Evolutionary conservation across 2,888 invertebrate genomes (phyloP).

Genomic region (Nomada goodeniana): DNA sequence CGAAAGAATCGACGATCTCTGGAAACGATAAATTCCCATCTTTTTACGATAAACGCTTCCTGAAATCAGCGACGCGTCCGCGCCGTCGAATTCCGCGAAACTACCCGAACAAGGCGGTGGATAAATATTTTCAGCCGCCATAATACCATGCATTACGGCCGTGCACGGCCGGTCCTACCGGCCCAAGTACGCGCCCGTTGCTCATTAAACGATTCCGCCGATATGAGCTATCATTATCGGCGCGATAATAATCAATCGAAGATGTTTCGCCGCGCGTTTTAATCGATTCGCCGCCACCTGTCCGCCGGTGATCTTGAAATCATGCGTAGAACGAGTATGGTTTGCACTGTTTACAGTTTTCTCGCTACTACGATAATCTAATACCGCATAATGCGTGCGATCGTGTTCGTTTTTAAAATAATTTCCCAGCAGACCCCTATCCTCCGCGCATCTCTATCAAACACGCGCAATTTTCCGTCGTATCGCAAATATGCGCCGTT

Average conservation of each 20-base stretch:
- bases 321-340: not conserved
- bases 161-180: not conserved
- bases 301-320: not conserved
- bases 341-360: too few relatives aligned
- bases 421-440: not conserved
- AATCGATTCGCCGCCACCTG: conserved; percentile 37
- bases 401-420: too few relatives aligned
- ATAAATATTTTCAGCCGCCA: conserved; percentile 43
- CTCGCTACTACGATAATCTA: too few relatives aligned
- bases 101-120: not conserved
- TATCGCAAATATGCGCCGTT: conserved; percentile 11
- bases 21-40: conserved; percentile 32
- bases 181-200: conserved; percentile 40
- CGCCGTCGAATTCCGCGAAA: conserved; percentile 41
- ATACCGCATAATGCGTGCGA: too few relatives aligned
- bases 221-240: conserved; percentile 51
- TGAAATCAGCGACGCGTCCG: conserved; percentile 9
- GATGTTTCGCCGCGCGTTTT: conserved; percentile 31
- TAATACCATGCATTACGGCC: conserved; percentile 45
- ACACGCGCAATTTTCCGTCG: not conserved
- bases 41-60: not conserved
- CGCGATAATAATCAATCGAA: conserved; percentile 62
- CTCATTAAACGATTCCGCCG: conserved; percentile 59
- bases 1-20: not conserved
- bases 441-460: not conserved